Conservation (phyloP, 2,113 vertebrate genomes). For the Ariopsis seemanni region DNA sequence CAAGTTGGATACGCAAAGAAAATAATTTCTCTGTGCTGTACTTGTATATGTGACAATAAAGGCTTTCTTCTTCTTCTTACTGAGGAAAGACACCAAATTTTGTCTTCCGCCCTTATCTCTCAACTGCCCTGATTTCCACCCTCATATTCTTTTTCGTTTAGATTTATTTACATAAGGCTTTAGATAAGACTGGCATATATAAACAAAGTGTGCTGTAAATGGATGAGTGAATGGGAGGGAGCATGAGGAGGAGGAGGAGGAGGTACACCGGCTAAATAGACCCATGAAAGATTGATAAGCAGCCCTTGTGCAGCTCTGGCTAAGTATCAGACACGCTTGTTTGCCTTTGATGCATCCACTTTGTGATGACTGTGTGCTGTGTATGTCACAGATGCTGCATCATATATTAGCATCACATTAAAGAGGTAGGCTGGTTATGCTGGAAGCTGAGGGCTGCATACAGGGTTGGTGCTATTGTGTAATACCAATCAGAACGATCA, state of each 20-base stretch:
- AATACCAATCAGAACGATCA: constrained; percentile 3
- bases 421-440: constrained; percentile 15
- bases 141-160: constrained; percentile 21
- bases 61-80: background rate
- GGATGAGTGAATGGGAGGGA: constrained; percentile 4
- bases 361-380: constrained; percentile 41
- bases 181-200: background rate
- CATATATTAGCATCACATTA: constrained; percentile 43
- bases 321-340: constrained; percentile 39
- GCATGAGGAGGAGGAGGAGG: constrained; percentile 1
- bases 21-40: background rate
- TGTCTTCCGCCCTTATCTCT: background rate
- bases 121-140: constrained; percentile 27
- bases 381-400: constrained; percentile 20
- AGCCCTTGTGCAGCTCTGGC: constrained; percentile 36
- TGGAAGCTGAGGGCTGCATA: constrained; percentile 1
- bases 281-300: constrained; percentile 46
- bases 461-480: background rate
- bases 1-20: background rate
- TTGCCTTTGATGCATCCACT: constrained; percentile 43
- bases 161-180: constrained; percentile 27
- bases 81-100: background rate
- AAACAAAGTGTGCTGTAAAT: constrained; percentile 4
- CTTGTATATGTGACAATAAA: background rate
- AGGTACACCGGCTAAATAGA: constrained; percentile 27